Evolutionary conservation across 2,888 invertebrate genomes (phyloP), one percentile per base, ranked within the genome.

Genomic region (Clepsis dumicolana): DNA sequence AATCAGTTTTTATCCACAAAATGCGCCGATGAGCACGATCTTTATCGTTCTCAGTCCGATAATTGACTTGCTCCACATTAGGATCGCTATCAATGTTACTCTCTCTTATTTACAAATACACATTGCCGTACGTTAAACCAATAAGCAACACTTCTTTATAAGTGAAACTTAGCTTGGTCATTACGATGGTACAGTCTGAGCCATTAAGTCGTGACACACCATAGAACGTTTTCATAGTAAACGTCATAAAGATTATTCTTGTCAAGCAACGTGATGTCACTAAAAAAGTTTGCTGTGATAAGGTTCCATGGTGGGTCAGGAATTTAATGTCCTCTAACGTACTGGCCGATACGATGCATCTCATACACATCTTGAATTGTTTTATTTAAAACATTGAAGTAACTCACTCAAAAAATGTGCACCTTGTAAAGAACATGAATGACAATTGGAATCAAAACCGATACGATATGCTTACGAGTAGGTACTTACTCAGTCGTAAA

Each of bases 131-230:
- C 44, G 44, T 18, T 16, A 18, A 44, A 44, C 44, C 44, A 44
- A 44, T 44, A 44, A 44, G 44, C 44, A 44, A 44, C 44, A 44
- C 16, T 44, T 44, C 14, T 14, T 35, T 12, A 3, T 35, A 29
- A 29, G 35, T 35, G 35, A 35, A 35, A 35, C 35, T 14, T 1
- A 21, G 4, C 21, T 48, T 48, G 2, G 21, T 10, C 10, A 12
- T 48, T 48, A 21, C 21, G 2, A 48, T 21, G 21, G 61, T 44
- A 78, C 10, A 10, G 12, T 21, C 18, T 1, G 1, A 4, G 5
- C 21, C 21, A 48, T 12, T 48, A n/a, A n/a, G 12, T 21, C n/a
- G n/a, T n/a, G n/a, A n/a, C n/a, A n/a, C n/a, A n/a, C n/a, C n/a
- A n/a, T n/a, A n/a, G n/a, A n/a, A n/a, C n/a, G n/a, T n/a, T n/a